phyloP scores from a whole-genome alignment of 2,113 vertebrate genomes.

The Nycticryphes semicollaris region DNA sequence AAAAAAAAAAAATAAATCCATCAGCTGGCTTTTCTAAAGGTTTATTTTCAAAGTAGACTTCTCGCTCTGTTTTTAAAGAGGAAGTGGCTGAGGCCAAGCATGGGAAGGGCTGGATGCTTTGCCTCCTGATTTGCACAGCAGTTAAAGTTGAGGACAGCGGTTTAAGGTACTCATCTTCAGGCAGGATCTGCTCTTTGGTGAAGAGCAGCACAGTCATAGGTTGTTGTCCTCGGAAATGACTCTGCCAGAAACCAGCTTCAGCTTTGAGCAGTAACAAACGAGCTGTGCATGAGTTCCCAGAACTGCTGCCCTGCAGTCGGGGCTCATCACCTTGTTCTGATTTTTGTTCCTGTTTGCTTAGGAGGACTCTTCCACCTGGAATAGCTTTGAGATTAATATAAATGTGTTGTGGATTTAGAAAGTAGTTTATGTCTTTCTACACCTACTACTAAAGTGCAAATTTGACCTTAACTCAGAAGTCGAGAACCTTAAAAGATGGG shows the following conservation, averaged over 20 bases:
- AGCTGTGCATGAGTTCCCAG: neutral
- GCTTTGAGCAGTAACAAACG: neutral
- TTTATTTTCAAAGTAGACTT: neutral
- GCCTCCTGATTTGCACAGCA: neutral
- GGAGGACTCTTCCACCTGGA: neutral
- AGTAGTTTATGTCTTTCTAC: too few species aligned
- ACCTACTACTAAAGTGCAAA: too few species aligned
- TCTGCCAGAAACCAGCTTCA: neutral
- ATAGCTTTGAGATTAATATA: neutral
- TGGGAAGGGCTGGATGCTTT: neutral
- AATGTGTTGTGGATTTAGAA: neutral
- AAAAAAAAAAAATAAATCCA: neutral
- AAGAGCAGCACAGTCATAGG: accelerated
- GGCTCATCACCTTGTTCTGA: neutral
- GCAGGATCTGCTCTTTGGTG: neutral
- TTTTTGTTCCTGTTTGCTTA: neutral
- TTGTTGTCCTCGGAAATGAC: neutral
- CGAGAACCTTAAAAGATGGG: neutral
- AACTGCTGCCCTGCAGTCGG: neutral
- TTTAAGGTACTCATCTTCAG: neutral
- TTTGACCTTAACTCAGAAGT: neutral
- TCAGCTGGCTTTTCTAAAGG: neutral
- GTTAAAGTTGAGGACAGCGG: neutral
- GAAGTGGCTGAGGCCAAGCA: neutral
- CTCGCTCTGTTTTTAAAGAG: neutral